Conservation (phyloP, 2,888 invertebrate species). For the Xiphydria camelus region DNA sequence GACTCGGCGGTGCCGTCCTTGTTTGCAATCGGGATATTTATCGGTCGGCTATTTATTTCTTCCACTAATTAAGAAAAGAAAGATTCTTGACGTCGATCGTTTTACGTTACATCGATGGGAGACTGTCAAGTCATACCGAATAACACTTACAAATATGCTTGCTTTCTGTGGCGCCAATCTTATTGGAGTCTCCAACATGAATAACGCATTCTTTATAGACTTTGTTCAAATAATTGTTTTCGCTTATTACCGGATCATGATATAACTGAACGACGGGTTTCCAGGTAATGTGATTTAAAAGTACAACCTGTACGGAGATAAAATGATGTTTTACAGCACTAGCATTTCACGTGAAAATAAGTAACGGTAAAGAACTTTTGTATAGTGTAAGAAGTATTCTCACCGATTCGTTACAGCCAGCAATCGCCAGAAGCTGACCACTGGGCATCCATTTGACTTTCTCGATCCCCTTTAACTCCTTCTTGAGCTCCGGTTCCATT, state of each 20-base stretch:
- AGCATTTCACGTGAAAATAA: too few relatives aligned
- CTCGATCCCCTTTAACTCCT: slow-evolving; percentile 44
- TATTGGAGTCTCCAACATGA: slow-evolving; percentile 30
- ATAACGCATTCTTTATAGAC: slow-evolving; percentile 44
- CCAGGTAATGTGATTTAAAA: slow-evolving; percentile 52
- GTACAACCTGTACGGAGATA: slow-evolving; percentile 44
- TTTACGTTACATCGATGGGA: too few relatives aligned
- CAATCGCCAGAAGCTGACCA: slow-evolving; percentile 48
- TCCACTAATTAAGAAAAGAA: slow-evolving; percentile 34
- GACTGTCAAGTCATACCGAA: too few relatives aligned
- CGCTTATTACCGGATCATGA: slow-evolving; percentile 46
- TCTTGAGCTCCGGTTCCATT: slow-evolving; percentile 9
- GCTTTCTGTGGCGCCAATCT: slow-evolving; percentile 14
- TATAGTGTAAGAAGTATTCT: too few relatives aligned
- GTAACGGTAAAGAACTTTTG: too few relatives aligned
- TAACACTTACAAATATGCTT: slow-evolving; percentile 42
- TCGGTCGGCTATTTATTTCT: slow-evolving; percentile 44
- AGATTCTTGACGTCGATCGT: too few relatives aligned
- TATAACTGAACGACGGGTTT: slow-evolving; percentile 41
- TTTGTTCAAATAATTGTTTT: slow-evolving; percentile 41
- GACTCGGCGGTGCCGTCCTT: slow-evolving; percentile 28
- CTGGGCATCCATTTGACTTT: slow-evolving; percentile 48
- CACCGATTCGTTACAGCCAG: slow-evolving; percentile 51
- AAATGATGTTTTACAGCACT: too few relatives aligned
- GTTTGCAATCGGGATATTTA: slow-evolving; percentile 44